Base-by-base conservation (phyloP, 2,888 invertebrate genomes). In the Folsomia candida region DNA sequence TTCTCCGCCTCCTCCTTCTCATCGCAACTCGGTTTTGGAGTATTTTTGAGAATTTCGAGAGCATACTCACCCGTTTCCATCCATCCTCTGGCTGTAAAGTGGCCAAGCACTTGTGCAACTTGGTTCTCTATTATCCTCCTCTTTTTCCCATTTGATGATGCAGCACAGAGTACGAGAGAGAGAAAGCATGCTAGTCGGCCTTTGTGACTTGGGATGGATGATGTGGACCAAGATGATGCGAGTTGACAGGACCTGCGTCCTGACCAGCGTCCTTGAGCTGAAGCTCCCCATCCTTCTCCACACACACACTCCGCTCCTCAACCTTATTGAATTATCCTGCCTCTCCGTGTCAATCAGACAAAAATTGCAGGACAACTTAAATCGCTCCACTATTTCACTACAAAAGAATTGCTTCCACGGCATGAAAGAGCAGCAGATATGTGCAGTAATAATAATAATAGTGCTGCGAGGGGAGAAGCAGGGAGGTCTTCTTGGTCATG, bases 191-290 rank as follows among this genome's bases (percentile, higher is more conserved):
- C 4, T 37, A 4, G 37, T 37, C 37, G 14, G 37, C 14, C 37
- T 14, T 37, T 37, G 37, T 37, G 14, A 37, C 6, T 14, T 37
- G 37, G 37, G 37, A 37, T 37, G 4, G 37, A 9, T 9, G 37
- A 37, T 37, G 14, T 4, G 14, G 37, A 37, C 37, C 37, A 37
- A 37, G 54, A 54, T 54, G 54, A 54, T 18, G 18, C 20, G 54
- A 54, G 54, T 54, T 54, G 54, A 54, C 54, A 54, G 54, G 54
- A 54, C 54, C 6, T 47, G n/a, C n/a, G n/a, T n/a, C n/a, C n/a
- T 37, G 54, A 54, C 54, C 54, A 54, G 54, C 54, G 54, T 54
- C 54, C 54, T 54, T 54, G 54, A 54, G 54, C 54, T 54, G 11
- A 9, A 9, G 9, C 18, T 11, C 18, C 18, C 47, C 9, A 47